These are phyloP conservation scores for Ectropis grisescens DNA, from an alignment of 1,140 invertebrate genomes.

Conservation along the genomic window DNA sequence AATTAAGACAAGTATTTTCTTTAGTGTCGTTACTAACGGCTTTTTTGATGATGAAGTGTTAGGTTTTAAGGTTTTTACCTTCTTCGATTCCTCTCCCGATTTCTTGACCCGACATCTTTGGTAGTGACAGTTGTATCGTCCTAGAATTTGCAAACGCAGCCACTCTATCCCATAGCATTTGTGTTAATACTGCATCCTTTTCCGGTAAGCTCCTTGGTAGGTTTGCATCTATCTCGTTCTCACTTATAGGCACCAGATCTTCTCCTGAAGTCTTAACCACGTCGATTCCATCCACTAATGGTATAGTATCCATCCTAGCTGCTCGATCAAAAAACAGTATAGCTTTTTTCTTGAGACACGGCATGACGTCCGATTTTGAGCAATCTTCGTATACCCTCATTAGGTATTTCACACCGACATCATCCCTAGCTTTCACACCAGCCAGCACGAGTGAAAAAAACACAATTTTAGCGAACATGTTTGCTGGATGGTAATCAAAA, in stretches of 20 bases:
- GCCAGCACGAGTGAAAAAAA: neutral
- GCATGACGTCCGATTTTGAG: constrained; percentile 71
- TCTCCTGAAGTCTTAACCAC: constrained; percentile 71
- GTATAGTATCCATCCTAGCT: constrained; percentile 72
- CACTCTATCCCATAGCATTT: constrained; percentile 78
- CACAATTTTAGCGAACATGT: neutral
- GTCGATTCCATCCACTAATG: constrained; percentile 74
- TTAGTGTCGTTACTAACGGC: too few species aligned
- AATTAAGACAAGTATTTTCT: too few species aligned
- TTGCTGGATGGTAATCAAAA: too few species aligned
- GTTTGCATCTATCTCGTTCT: constrained; percentile 76
- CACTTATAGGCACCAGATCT: constrained; percentile 53
- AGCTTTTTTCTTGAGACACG: constrained; percentile 85
- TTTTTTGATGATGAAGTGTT: too few species aligned
- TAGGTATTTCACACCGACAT: constrained; percentile 67
- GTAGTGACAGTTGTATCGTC: constrained; percentile 80
- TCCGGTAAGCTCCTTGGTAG: constrained; percentile 74
- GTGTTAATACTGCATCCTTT: constrained; percentile 76
- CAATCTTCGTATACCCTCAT: constrained; percentile 76
- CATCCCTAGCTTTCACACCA: constrained; percentile 22
- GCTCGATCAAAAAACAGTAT: constrained; percentile 81
- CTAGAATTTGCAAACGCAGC: constrained; percentile 80
- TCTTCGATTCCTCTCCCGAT: constrained; percentile 80
- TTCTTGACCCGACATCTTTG: constrained; percentile 77
- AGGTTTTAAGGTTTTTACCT: too few species aligned